Percentiles rank a stretch among this genome's conserved stretches.
Evolutionary conservation across 1,140 invertebrate species (phyloP).

Genomic region (Zelostemma sp.): DNA sequence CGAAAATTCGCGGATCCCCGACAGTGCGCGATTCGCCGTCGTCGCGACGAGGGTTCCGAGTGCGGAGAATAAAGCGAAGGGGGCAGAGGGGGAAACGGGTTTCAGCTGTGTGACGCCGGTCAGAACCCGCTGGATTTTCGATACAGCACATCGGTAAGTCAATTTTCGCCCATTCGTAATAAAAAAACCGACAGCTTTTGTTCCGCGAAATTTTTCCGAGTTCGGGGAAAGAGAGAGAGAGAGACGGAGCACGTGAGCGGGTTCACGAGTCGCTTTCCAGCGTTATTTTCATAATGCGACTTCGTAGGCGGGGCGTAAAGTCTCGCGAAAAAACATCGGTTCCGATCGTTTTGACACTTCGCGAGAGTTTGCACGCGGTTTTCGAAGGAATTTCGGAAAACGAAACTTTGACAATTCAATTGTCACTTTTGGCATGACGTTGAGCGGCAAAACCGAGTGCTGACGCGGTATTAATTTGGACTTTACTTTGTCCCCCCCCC

Average conservation of each 20-base stretch:
- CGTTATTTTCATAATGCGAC: neutral
- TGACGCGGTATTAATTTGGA: constrained; percentile 25
- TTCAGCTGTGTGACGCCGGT: constrained; percentile 50
- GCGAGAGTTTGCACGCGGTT: neutral
- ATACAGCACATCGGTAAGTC: constrained; percentile 7
- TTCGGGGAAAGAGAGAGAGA: neutral
- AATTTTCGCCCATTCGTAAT: neutral
- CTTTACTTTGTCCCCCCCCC: constrained; percentile 20
- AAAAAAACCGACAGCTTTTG: neutral
- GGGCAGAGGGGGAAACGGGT: constrained; percentile 37
- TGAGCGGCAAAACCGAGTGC: neutral
- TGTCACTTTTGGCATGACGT: constrained; percentile 5
- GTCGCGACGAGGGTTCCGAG: constrained; percentile 21
- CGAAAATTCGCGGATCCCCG: neutral
- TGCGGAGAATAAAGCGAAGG: constrained; percentile 19
- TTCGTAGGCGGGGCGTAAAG: neutral
- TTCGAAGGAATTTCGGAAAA: neutral
- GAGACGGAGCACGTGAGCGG: neutral
- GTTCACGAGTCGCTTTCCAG: neutral
- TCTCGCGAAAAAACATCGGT: neutral
- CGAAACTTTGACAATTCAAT: too few species aligned
- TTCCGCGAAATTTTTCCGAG: too few species aligned
- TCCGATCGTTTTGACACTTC: neutral
- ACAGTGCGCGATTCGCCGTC: constrained; percentile 24
- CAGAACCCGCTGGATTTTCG: constrained; percentile 50